A percentile compares a stretch with the other conserved stretches of the same genome.
These are phyloP conservation scores for Puffinus mauretanicus DNA, from an alignment of 2,113 vertebrate species.

Conservation along the genomic window DNA sequence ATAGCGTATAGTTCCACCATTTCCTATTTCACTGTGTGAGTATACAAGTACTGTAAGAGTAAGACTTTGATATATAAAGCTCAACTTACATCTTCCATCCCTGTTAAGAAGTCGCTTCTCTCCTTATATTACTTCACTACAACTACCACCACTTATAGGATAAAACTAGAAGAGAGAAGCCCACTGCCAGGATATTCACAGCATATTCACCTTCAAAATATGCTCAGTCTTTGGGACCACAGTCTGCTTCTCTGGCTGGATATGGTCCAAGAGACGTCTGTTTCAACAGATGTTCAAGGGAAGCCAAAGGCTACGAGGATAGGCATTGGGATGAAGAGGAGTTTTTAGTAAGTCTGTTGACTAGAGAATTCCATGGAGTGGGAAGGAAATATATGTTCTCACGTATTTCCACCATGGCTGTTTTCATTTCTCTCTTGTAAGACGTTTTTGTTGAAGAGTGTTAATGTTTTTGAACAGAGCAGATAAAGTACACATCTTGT, in stretches of 20 bases:
- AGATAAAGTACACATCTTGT: neutral
- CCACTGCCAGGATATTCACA: neutral
- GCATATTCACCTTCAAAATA: neutral
- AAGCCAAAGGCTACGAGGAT: neutral
- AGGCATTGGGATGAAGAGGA: neutral
- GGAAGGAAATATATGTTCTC: neutral
- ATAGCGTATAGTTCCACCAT: neutral
- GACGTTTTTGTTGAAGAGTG: neutral
- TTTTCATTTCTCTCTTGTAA: neutral
- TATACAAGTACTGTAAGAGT: neutral
- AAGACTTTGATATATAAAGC: neutral
- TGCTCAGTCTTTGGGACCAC: neutral
- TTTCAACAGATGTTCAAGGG: neutral
- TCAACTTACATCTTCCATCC: neutral
- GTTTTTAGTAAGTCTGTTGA: neutral
- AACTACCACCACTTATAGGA: neutral
- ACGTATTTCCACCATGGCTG: neutral
- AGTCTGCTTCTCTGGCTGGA: neutral
- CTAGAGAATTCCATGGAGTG: neutral
- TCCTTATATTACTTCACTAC: neutral
- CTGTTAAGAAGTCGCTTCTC: neutral
- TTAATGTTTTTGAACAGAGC: neutral
- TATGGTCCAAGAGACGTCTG: neutral
- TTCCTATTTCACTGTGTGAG: neutral
- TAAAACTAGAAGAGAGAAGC: neutral